phyloP scores from a whole-genome alignment of 92 coral and sea anemone genomes.

The Metridium senile region DNA sequence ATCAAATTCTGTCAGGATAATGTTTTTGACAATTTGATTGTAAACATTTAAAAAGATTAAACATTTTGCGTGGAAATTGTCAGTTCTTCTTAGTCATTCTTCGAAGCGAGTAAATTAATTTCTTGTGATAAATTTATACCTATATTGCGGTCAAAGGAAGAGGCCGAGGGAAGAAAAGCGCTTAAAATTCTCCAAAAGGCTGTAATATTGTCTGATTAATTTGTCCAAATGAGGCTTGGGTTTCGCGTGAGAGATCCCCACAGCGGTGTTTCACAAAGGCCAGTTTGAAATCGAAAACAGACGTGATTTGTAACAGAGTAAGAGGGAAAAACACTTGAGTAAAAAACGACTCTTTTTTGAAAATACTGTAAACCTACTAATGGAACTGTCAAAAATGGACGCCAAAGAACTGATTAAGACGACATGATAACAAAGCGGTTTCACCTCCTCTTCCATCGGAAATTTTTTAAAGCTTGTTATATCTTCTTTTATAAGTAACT shows the following conservation, averaged over 20 bases:
- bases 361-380: constrained; percentile 9
- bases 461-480: background rate
- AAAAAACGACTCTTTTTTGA: background rate
- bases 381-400: constrained; percentile 10
- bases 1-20: background rate
- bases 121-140: too few relatives aligned
- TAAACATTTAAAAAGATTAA: too few relatives aligned
- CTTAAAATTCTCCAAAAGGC: too few relatives aligned
- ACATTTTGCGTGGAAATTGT: background rate
- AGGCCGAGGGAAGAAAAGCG: too few relatives aligned
- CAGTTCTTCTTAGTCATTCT: background rate
- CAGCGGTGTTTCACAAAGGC: too few relatives aligned
- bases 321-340: background rate
- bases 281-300: background rate
- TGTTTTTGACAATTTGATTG: background rate
- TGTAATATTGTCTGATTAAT: too few relatives aligned
- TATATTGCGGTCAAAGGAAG: too few relatives aligned
- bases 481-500: background rate
- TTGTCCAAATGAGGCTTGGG: too few relatives aligned
- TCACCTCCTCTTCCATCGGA: constrained; percentile 6
- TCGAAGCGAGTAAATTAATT: background rate
- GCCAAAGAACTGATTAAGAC: background rate
- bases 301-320: background rate
- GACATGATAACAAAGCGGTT: constrained; percentile 2
- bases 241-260: too few relatives aligned